Base-by-base conservation (phyloP, 2,113 vertebrate species). In the Pungitius pungitius region DNA sequence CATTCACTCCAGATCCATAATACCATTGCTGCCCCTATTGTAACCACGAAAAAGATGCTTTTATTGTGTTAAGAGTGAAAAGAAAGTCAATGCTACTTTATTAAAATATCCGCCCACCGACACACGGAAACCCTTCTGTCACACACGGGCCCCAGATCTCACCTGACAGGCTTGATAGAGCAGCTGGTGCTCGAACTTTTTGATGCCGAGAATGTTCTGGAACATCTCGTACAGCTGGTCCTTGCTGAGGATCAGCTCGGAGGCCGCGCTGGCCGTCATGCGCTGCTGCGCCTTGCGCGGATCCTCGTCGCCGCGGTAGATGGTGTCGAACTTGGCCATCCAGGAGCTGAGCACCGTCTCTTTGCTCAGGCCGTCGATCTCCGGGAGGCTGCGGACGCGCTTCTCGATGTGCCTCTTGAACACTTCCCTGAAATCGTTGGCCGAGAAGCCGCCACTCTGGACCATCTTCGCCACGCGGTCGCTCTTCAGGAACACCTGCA, bases 321-420 rank as follows among this genome's bases (percentile, higher is more conserved):
- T 99, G 33, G 97, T 96, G 68, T 99, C 98, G 40, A 99, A 99
- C 90, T 99, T 99, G 61, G 98, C 97, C 96, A 99, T 99, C 98
- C 98, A 99, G 66, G 98, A 99, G 91, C 97, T 99, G 56, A 99
- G 94, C 67, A 99, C 98, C 0, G 98, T 99, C 94, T 99, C 98
- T 91, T 99, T 99, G 94, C 98, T 99, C 83, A 99, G 95, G 22
- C 98, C 98, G 0, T 99, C 98, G 0, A 99, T 99, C 85, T 99
- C 98, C 0, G 98, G 98, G 49, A 99, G 94, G 91, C 97, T 99
- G 43, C 98, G 96, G 15, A 99, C 98, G 0, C 98, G 94, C 86
- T 99, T 99, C 93, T 99, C 98, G 0, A 99, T 99, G 92, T 99
- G 98, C 75, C 98, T 97, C 93, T 99, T 99, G 93, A 99, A 99